phyloP scores from a whole-genome alignment of 2,113 vertebrate species.

The Mesitornis unicolor region DNA sequence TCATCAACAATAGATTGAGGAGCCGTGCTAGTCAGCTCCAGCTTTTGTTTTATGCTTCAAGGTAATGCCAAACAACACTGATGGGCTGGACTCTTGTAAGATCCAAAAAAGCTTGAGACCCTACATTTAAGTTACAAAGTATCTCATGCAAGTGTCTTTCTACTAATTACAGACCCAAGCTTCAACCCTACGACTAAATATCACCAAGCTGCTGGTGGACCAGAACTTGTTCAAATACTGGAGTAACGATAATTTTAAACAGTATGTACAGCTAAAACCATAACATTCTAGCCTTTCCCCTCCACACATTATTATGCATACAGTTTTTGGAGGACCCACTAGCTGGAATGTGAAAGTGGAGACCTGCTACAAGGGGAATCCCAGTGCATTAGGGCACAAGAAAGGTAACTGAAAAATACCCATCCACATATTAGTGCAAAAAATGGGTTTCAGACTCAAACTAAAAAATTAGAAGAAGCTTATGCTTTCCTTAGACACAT shows the following conservation, averaged over 20 bases:
- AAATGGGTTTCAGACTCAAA: background rate
- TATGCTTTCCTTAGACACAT: background rate
- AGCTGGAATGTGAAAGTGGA: background rate
- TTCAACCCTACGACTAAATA: background rate
- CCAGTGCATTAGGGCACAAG: too few species aligned
- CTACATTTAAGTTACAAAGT: background rate
- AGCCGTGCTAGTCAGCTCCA: background rate
- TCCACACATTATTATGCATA: fast-evolving
- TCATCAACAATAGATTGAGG: background rate
- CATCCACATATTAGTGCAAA: background rate
- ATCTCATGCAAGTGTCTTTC: background rate
- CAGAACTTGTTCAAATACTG: background rate
- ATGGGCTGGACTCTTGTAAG: background rate
- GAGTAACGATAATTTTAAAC: background rate
- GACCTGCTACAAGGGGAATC: background rate
- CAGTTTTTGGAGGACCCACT: background rate
- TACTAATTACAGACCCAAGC: background rate
- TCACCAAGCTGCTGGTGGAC: background rate
- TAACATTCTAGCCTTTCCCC: background rate
- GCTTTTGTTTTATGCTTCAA: background rate
- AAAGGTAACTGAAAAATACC: background rate
- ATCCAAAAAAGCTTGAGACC: background rate
- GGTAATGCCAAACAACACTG: background rate
- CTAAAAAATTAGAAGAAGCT: background rate
- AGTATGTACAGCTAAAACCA: background rate